A percentile compares a stretch with the other conserved stretches of the same genome.
Conservation (phyloP, 2,797 vertebrate genomes). For the Spheniscus humboldti region DNA sequence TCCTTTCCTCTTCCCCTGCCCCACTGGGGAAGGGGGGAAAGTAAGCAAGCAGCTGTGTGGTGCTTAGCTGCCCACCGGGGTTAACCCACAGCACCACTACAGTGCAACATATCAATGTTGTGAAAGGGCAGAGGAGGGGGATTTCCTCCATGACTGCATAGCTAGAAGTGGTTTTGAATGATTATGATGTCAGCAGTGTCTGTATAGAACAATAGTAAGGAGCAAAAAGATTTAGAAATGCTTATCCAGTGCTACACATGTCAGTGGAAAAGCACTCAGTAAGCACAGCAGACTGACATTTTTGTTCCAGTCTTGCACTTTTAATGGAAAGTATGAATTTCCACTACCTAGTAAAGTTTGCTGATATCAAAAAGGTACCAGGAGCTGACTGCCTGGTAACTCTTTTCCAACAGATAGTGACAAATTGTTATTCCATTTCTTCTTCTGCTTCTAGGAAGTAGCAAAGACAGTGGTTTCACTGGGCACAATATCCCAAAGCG, state of each 20-base stretch:
- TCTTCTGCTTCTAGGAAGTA: not conserved
- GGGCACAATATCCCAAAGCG: not conserved
- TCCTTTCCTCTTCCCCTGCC: fast-evolving
- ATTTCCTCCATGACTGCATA: not conserved
- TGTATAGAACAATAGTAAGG: not conserved
- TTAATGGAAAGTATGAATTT: not conserved
- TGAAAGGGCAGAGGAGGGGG: not conserved
- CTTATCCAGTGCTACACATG: not conserved
- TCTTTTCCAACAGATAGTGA: not conserved
- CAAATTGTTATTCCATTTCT: not conserved
- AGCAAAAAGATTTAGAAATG: not conserved
- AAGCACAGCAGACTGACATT: not conserved
- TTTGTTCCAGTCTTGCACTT: not conserved
- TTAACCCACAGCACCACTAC: not conserved
- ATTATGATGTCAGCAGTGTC: not conserved
- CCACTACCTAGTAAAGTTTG: not conserved
- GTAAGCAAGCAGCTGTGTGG: not conserved
- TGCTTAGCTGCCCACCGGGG: not conserved
- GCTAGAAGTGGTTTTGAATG: not conserved
- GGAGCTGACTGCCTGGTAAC: not conserved
- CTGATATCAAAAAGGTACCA: not conserved
- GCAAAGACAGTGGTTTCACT: not conserved
- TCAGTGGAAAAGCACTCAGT: not conserved
- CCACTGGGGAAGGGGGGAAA: not conserved
- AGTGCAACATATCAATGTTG: not conserved